Base-by-base conservation (phyloP, 2,888 invertebrate species). In the Napeogenes sylphis region DNA sequence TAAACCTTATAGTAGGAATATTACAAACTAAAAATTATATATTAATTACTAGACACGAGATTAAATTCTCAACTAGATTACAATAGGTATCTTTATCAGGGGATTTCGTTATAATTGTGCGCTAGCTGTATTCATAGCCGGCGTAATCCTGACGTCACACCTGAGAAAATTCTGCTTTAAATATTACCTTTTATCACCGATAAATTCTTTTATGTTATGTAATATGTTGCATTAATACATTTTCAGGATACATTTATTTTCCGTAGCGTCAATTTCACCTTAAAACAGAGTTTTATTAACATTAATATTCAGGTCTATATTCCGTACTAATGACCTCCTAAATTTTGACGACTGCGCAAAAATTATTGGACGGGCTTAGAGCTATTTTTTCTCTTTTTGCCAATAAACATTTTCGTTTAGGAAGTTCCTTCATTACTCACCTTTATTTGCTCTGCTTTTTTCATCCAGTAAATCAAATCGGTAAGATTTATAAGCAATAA, bases 401-500 rank as follows among this genome's bases (percentile, higher is more conserved):
- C 58, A 61, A 56, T 33, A 59, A 62, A 60, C 13, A 56, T 55
- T 62, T 58, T 53, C 42, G 32, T 53, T 59, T 45, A 47, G 59
- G 21, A 59, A 55, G 46, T 60, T 47, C 54, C 62, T 64, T 62
- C 59, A 66, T 64, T 62, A 64, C 64, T 62, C 59, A 62, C 59
- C 62, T 59, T 62, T 64, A 62, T 64, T 59, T 61, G 55, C 45
- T 61, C 33, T 63, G 35, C 56, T 57, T 59, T 64, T 64, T 53
- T 42, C 56, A 55, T 60, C 45, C 58, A 55, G 53, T 64, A 64
- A 64, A 66, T 64, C 62, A 62, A 55, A 59, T 42, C 56, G 61
- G 47, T 47, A 54, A 56, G 63, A 63, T 65, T 62, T 62, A 61
- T 61, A 63, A 61, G 61, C 58, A 66, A 66, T 63, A 66, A 61